These are phyloP conservation scores for Rhabditoides inermis DNA, from an alignment of 2,888 invertebrate genomes.

Conservation along the genomic window DNA sequence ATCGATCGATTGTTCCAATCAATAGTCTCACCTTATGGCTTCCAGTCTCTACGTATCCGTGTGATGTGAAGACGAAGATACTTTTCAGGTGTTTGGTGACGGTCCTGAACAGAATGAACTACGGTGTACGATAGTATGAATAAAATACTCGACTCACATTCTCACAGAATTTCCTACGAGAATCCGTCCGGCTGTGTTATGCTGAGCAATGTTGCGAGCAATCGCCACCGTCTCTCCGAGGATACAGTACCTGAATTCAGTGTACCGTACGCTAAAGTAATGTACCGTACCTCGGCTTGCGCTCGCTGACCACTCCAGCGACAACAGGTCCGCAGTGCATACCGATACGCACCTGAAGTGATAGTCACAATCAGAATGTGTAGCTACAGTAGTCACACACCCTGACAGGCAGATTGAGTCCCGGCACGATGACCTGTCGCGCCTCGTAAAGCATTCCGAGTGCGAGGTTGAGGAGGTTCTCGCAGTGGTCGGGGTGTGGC, in stretches of 20 bases:
- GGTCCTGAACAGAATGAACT: conserved; percentile 18
- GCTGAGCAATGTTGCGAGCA: conserved; percentile 26
- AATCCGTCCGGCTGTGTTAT: conserved; percentile 28
- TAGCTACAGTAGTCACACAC: conserved; percentile 7
- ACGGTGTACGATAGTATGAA: background rate
- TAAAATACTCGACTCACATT: conserved; percentile 18
- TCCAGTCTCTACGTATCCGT: conserved; percentile 27
- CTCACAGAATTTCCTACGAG: conserved; percentile 40
- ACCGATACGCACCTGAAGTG: conserved; percentile 29
- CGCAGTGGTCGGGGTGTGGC: conserved; percentile 42
- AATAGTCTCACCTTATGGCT: conserved; percentile 13
- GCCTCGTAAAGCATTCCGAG: conserved; percentile 51
- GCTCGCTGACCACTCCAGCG: conserved; percentile 40
- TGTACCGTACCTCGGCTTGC: conserved; percentile 26
- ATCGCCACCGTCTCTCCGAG: conserved; percentile 40
- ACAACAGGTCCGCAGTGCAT: conserved; percentile 42
- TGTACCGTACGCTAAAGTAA: background rate
- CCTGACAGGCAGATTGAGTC: conserved; percentile 32
- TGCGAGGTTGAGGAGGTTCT: conserved; percentile 49
- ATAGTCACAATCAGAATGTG: background rate
- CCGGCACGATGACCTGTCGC: conserved; percentile 36
- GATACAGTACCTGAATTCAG: conserved; percentile 31
- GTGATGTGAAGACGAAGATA: conserved; percentile 38
- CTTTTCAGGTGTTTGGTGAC: conserved; percentile 31
- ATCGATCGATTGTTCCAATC: conserved; percentile 36